Conservation (phyloP, 2,888 invertebrate species). For the Aethes cnicana region DNA sequence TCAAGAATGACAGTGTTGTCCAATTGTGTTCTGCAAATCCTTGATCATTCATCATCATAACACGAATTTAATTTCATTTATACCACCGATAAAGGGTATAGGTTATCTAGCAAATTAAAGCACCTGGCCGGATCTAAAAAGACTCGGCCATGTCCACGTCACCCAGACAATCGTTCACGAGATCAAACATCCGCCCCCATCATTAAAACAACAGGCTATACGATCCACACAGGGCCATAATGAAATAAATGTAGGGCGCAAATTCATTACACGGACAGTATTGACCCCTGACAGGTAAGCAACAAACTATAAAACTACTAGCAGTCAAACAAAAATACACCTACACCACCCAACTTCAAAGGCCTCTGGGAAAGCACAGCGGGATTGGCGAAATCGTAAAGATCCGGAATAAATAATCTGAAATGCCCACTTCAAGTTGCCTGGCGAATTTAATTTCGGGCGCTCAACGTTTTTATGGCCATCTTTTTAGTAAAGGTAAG, state of each 20-base stretch:
- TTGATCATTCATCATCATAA: no score
- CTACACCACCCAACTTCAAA: conserved; percentile 33
- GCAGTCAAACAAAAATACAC: conserved; percentile 36
- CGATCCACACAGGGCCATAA: conserved; percentile 13
- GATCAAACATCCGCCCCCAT: conserved; percentile 20
- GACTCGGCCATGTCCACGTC: not conserved
- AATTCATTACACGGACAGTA: conserved; percentile 51
- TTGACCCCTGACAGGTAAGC: conserved; percentile 48
- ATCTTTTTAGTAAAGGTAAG: conserved; percentile 27
- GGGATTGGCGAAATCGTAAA: conserved; percentile 42
- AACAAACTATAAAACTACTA: not conserved
- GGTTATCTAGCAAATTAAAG: not conserved
- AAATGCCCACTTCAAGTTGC: conserved; percentile 43
- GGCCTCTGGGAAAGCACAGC: conserved; percentile 10
- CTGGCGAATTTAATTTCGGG: conserved; percentile 50
- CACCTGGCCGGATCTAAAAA: not conserved
- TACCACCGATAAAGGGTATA: no score
- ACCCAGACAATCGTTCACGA: conserved; percentile 10
- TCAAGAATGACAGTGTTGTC: no score
- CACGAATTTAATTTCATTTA: no score
- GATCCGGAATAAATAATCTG: conserved; percentile 56
- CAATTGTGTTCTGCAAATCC: no score
- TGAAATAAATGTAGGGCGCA: conserved; percentile 41
- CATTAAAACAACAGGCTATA: conserved; percentile 15
- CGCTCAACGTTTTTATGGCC: conserved; percentile 22